Evolutionary conservation across 2,113 vertebrate genomes (phyloP), one percentile per base, ranked within the genome.

Genomic region (Alethe castanea): DNA sequence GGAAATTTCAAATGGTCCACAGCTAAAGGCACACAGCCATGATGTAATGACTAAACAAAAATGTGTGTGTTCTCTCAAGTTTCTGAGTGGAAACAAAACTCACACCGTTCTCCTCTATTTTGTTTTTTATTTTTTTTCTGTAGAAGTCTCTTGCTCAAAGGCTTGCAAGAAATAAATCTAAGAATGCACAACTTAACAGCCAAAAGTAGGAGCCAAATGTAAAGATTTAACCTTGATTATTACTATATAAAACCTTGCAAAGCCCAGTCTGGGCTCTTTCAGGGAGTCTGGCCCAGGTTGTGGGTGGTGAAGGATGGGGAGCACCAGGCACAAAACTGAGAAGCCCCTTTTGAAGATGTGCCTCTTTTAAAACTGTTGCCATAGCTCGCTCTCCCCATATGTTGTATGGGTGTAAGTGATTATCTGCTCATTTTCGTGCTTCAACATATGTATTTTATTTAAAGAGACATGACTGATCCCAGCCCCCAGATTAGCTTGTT

Each of bases 371-470:
- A 95, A 48, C 50, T 0, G 2, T 86, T 90, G 59, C 82, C 67
- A 33, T 81, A 88, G 52, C 64, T 60, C 0, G 0, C 60, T 94
- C 56, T 95, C 53, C 72, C 82, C 94, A 88, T 95, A 88, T 97
- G 96, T 81, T 96, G 82, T 88, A 94, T 88, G 90, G 82, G 88
- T 90, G 94, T 94, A 91, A 87, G 77, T 94, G 94, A 86, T 86
- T 95, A 90, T 92, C 92, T 93, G 94, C 93, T 93, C 92, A 94
- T 96, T 96, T 95, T 95, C 52, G 26, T 94, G 86, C 82, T 86
- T 95, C 72, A 78, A 60, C 95, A 91, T 90, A 90, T 81, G 85
- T 84, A 74, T 88, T 96, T 94, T 93, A 97, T 96, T 90, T 97
- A 88, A 94, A 84, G 90, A 83, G 71, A 88, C 90, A 86, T 92